Percentiles rank a stretch among this genome's conserved stretches.
Evolutionary conservation across 2,113 vertebrate species (phyloP).

Genomic region (Bucco capensis): DNA sequence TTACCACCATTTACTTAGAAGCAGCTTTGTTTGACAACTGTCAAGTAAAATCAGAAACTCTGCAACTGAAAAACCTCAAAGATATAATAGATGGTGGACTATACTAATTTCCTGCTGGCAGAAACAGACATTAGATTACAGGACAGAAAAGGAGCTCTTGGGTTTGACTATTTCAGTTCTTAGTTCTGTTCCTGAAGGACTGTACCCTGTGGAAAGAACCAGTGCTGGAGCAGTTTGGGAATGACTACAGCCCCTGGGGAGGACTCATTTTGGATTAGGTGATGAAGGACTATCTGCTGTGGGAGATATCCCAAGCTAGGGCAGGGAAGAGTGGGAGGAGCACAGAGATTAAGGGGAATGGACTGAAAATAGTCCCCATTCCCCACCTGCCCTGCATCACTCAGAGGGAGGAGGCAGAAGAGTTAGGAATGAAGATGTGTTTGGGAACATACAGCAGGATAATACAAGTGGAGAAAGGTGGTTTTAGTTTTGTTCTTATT

Average conservation of each 20-base stretch:
- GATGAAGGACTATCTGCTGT: background rate
- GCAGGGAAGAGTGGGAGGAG: background rate
- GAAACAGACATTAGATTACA: background rate
- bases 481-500: background rate
- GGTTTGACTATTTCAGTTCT: background rate
- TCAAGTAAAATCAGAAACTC: background rate
- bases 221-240: background rate
- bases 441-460: background rate
- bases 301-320: accelerated
- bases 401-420: background rate
- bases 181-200: background rate
- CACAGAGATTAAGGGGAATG: background rate
- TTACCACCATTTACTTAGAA: background rate
- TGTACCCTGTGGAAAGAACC: no score
- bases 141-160: background rate
- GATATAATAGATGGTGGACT: background rate
- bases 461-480: accelerated
- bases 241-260: background rate
- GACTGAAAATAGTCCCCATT: background rate
- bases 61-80: background rate
- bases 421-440: background rate
- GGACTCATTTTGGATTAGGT: background rate
- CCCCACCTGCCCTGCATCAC: accelerated
- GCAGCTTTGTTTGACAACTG: background rate
- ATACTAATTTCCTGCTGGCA: background rate